Evolutionary conservation across 1,140 invertebrate species (phyloP), one percentile per base, ranked within the genome.

Genomic region (Schlechtendalia chinensis): DNA sequence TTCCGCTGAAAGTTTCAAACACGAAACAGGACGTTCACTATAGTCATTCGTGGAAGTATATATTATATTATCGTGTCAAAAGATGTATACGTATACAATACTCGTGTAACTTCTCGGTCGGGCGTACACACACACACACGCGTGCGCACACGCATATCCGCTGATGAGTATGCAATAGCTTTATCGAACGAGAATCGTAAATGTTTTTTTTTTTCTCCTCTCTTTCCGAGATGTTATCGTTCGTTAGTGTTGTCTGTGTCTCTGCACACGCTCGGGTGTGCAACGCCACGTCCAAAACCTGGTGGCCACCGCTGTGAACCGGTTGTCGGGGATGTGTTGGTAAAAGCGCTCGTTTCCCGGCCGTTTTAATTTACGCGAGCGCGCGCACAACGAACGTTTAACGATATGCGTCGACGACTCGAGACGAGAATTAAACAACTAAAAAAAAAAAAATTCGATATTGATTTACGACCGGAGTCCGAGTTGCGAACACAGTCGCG

Each of bases 181-280:
- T 17, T 65, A 24, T 61, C 6, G 6, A 39, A 32, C 32, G 29
- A 8, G 29, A 65, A 65, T 65, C 61, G 32, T 39, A 65, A 65
- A n/a, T n/a, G n/a, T n/a, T n/a, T n/a, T n/a, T n/a, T n/a, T 65
- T 63, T 39, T 65, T 32, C 4, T 65, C 47, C 24, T 69, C 39
- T 14, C n/a, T 69, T 69, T 47, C 14, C 22, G 39, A 69, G 65
- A 69, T 69, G 39, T 69, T 69, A 69, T 69, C 65, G 65, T 69
- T 69, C 39, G 65, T 69, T 47, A 45, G 63, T 45, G 63, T 47
- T 45, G 39, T 24, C 65, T 47, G 65, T 50, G 65, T 69, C 12
- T 47, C 65, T n/a, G 32, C 39, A 16, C 29, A 47, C 65, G 22
- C 39, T 69, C 12, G 5, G 8, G 61, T 39, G 11, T n/a, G 8